Conservation (phyloP, 2,888 invertebrate species). For the Drosophila nigritarsus region DNA sequence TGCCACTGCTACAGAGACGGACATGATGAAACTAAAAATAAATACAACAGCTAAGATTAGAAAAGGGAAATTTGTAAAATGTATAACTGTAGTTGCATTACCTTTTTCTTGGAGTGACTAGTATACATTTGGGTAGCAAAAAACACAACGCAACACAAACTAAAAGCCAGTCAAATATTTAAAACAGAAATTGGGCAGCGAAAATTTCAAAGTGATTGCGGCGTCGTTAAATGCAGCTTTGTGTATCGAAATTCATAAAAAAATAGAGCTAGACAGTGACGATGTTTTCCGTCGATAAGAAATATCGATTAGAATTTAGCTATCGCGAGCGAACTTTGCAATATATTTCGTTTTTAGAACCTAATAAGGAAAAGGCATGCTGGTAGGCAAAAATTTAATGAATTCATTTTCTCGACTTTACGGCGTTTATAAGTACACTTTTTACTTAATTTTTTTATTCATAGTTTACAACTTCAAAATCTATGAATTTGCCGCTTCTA, state of each 20-base stretch:
- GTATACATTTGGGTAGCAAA: not conserved
- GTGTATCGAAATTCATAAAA: not conserved
- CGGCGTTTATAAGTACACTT: no score
- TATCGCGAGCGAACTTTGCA: no score
- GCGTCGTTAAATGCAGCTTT: not conserved
- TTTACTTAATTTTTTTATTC: not conserved
- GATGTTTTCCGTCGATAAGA: no score
- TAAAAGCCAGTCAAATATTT: not conserved
- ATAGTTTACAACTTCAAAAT: no score
- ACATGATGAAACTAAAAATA: conserved; percentile 4
- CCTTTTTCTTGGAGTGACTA: not conserved
- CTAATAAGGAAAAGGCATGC: no score
- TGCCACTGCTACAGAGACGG: conserved; percentile 87
- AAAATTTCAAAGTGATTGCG: no score
- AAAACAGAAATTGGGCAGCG: not conserved
- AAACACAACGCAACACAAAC: not conserved
- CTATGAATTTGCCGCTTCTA: no score
- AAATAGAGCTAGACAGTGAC: no score
- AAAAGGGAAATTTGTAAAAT: not conserved
- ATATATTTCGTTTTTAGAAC: no score
- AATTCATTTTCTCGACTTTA: no score
- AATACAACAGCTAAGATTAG: not conserved
- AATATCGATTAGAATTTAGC: not conserved
- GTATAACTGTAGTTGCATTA: not conserved
- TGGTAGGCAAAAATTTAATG: no score